Evolutionary conservation across 1,140 invertebrate species (phyloP), one percentile per base, ranked within the genome.

Genomic region (Hylaeus anthracinus): DNA sequence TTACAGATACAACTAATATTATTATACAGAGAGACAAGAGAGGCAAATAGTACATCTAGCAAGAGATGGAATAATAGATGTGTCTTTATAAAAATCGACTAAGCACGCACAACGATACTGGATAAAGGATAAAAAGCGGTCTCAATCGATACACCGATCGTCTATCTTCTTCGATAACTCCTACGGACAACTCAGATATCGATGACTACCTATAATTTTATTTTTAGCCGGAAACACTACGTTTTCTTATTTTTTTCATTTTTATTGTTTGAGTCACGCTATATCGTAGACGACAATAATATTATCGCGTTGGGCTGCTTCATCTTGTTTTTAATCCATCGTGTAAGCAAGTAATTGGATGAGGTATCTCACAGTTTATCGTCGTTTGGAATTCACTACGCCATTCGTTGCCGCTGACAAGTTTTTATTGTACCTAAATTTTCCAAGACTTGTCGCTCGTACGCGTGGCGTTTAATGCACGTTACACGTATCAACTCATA

Each of bases 381-480:
- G 85, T 70, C 83, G 73, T 86, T 72, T 74, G 67, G 84, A 79
- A 81, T 86, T 78, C 58, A 48, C 63, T 72, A 85, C 72, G 45
- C 48, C 85, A 72, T 79, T 85, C 67, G 67, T 82, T 85, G 83
- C 85, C 84, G 79, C 72, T 78, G 84, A 85, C 61, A 81, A 76
- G 37, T 73, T 79, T 48, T 70, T 75, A 82, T 69, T 55, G 79
- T 82, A 79, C 61, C 72, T 72, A 82, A 85, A 75, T 82, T 53
- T 72, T 66, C 66, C 39, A 51, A 75, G 12, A 81, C 48, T 70
- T 65, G n/a, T n/a, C 55, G 61, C 73, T 58, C 41, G 39, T 80
- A 64, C 71, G 61, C 63, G 55, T 73, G 37, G 67, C 61, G 67
- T 61, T 8, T 63, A 61, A 78, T 60, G 61, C 72, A 78, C 51